Percentiles rank a stretch among this genome's conserved stretches.
These are phyloP conservation scores for Meteorus sp. DNA, from an alignment of 1,140 invertebrate genomes.

Conservation along the genomic window DNA sequence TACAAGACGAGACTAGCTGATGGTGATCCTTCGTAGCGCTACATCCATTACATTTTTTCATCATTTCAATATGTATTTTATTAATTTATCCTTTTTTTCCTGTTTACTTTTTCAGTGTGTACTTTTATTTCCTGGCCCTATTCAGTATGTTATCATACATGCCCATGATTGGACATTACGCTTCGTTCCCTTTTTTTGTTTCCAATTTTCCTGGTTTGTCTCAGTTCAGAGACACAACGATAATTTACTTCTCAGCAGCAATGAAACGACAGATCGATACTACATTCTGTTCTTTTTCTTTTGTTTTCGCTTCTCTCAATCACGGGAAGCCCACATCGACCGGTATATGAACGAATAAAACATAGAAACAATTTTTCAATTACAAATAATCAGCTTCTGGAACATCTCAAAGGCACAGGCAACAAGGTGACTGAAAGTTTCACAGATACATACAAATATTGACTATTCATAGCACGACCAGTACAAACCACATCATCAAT, in stretches of 20 bases:
- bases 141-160: too few relatives aligned
- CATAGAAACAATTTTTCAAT: conserved; percentile 27
- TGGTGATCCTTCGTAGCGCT: conserved; percentile 51
- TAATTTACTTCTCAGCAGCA: conserved; percentile 41
- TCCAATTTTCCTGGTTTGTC: conserved; percentile 20
- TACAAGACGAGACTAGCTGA: conserved; percentile 56
- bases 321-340: conserved; percentile 45
- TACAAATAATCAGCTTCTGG: conserved; percentile 41
- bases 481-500: conserved; percentile 13
- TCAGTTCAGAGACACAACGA: background rate
- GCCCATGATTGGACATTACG: conserved; percentile 24
- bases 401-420: conserved; percentile 54
- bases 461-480: conserved; percentile 32
- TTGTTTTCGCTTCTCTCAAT: background rate
- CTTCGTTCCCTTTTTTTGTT: conserved; percentile 29
- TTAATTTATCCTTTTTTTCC: conserved; percentile 41
- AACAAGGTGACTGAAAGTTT: conserved; percentile 47
- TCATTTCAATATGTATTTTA: conserved; percentile 8
- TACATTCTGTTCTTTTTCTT: conserved; percentile 18
- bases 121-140: too few relatives aligned
- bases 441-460: conserved; percentile 37
- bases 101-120: background rate
- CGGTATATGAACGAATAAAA: conserved; percentile 37
- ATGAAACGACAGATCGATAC: conserved; percentile 45
- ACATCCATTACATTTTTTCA: conserved; percentile 29